These are phyloP conservation scores for Centrocercus urophasianus DNA, from an alignment of 2,113 vertebrate species.

Conservation along the genomic window DNA sequence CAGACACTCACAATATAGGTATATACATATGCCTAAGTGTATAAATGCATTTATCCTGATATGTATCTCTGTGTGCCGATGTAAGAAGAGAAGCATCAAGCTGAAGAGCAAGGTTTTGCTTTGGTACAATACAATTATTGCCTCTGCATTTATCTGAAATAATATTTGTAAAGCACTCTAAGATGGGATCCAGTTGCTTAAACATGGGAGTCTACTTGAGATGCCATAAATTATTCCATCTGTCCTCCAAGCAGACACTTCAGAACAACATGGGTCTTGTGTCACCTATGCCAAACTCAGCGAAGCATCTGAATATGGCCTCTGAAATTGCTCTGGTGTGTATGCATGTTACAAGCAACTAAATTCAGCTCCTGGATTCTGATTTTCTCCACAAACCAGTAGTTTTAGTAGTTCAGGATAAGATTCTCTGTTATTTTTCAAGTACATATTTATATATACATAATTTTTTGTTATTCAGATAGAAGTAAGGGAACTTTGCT, in stretches of 20 bases:
- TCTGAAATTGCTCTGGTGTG: not conserved
- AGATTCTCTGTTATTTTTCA: not conserved
- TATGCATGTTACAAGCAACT: accelerated
- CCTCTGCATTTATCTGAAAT: not conserved
- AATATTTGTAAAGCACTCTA: not conserved
- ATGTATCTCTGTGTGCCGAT: not conserved
- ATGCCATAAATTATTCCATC: not conserved
- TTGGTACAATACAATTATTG: not conserved
- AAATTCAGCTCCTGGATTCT: not conserved
- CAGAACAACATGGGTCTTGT: not conserved
- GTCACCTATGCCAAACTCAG: not conserved
- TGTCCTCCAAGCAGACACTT: not conserved
- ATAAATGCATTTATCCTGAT: not conserved
- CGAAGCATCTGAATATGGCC: not conserved
- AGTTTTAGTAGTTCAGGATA: not conserved
- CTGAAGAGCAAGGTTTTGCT: not conserved
- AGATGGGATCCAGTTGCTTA: not conserved
- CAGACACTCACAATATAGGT: not conserved
- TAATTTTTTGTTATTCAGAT: not conserved
- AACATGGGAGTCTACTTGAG: not conserved
- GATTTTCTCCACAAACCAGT: not conserved
- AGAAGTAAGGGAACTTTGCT: not conserved
- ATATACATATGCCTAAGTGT: not conserved
- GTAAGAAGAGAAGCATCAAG: not conserved
- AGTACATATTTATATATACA: too few species aligned